phyloP scores from a whole-genome alignment of 2,113 vertebrate species.

The Heterochromis multidens region DNA sequence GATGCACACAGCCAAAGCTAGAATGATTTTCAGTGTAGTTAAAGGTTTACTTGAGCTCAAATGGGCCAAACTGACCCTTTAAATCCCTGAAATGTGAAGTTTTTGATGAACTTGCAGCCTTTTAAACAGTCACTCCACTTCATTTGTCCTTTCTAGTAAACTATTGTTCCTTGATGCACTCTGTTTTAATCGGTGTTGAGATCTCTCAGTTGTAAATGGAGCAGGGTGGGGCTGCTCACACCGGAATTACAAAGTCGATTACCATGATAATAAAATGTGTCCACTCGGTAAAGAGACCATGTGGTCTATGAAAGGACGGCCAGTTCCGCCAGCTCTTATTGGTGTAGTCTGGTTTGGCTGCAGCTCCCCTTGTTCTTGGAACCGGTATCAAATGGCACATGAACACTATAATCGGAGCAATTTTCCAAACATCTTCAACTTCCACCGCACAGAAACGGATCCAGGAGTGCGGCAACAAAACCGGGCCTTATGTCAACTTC shows the following conservation, averaged over 20 bases:
- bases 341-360: conserved; percentile 85
- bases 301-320: conserved; percentile 86
- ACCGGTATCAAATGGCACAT: conserved; percentile 81
- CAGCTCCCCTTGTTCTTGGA: conserved; percentile 85
- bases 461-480: conserved; percentile 77
- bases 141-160: conserved; percentile 1
- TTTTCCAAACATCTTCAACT: conserved; percentile 80
- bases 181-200: conserved; percentile 32
- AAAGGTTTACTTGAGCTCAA: background rate
- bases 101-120: background rate
- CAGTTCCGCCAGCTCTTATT: conserved; percentile 86
- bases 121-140: background rate
- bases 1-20: conserved; percentile 30
- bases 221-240: conserved; percentile 58
- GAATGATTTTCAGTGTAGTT: background rate
- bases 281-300: conserved; percentile 83
- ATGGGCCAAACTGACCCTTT: background rate
- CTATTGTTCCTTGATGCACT: conserved; percentile 28
- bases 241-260: conserved; percentile 80
- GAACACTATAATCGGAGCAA: conserved; percentile 82
- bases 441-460: conserved; percentile 76
- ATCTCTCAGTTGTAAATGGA: conserved; percentile 34
- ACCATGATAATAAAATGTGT: conserved; percentile 87
- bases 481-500: conserved; percentile 71
- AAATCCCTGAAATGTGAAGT: background rate